phyloP scores from a whole-genome alignment of 2,888 invertebrate genomes.

The Netelia melanura region DNA sequence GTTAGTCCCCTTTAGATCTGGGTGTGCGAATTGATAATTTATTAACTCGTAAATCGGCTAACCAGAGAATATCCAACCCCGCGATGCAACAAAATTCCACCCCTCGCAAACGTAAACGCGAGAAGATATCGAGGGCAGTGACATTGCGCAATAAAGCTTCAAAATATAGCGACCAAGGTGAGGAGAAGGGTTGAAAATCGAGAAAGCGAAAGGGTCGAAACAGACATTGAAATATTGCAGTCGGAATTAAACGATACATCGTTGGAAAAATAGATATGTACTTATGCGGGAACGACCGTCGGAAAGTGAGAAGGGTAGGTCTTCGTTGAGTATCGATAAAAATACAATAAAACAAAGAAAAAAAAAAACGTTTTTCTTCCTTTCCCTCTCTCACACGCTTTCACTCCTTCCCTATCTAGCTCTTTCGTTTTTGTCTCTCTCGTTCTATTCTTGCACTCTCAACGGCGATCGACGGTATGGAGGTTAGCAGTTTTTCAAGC shows the following conservation, averaged over 20 bases:
- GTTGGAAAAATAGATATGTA: conserved; percentile 49
- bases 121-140: neutral
- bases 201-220: neutral
- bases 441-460: conserved; percentile 11
- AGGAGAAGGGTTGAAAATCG: neutral
- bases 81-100: neutral
- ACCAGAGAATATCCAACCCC: no score
- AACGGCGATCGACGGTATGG: conserved; percentile 22
- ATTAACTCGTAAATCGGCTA: no score
- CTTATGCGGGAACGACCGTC: conserved; percentile 8
- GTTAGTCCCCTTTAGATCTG: no score
- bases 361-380: neutral
- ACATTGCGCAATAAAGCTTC: neutral
- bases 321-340: conserved; percentile 59
- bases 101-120: neutral
- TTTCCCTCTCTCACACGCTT: neutral
- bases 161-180: neutral
- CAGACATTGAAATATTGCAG: conserved; percentile 37
- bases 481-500: conserved; percentile 57
- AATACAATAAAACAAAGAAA: conserved; percentile 64
- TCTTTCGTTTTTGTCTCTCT: conserved; percentile 15
- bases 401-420: conserved; percentile 16
- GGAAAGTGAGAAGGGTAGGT: neutral
- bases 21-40: no score
- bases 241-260: conserved; percentile 55